Percentiles rank a stretch among this genome's conserved stretches.
These are phyloP conservation scores for Luffia ferchaultella DNA, from an alignment of 2,888 invertebrate species.

Conservation along the genomic window DNA sequence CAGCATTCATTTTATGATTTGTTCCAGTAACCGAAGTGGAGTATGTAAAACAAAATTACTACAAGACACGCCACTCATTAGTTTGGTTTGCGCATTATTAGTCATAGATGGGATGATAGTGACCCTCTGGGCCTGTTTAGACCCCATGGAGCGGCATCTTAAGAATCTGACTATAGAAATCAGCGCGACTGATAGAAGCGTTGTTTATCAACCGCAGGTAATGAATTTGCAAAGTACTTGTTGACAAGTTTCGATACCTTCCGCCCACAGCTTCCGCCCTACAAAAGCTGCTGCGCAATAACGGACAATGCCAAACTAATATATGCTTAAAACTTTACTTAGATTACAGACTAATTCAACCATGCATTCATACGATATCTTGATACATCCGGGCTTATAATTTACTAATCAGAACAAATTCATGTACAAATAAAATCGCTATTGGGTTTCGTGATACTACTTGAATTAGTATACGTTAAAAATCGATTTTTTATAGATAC, in stretches of 20 bases:
- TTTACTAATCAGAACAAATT: too few relatives aligned
- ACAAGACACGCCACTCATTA: conserved; percentile 89
- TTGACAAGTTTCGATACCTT: not conserved
- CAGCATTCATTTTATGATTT: too few relatives aligned
- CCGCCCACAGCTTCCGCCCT: not conserved
- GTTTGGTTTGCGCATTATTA: conserved; percentile 81
- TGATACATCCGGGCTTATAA: too few relatives aligned
- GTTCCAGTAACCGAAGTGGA: conserved; percentile 75
- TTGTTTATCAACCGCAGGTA: conserved; percentile 88
- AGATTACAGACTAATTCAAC: too few relatives aligned
- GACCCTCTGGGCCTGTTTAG: conserved; percentile 83
- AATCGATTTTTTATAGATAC: too few relatives aligned
- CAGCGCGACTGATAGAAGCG: conserved; percentile 77
- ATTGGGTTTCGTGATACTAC: too few relatives aligned
- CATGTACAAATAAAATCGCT: too few relatives aligned
- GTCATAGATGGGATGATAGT: conserved; percentile 85
- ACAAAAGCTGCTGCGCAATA: too few relatives aligned
- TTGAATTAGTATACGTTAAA: too few relatives aligned
- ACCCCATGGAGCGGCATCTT: conserved; percentile 87
- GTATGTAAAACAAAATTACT: conserved; percentile 90
- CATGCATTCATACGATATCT: too few relatives aligned
- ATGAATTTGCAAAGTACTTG: conserved; percentile 29
- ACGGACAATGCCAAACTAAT: too few relatives aligned
- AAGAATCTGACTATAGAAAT: conserved; percentile 84
- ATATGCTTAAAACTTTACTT: too few relatives aligned